A percentile compares a stretch with the other conserved stretches of the same genome.
These are phyloP conservation scores for Synodontis membranacea DNA, from an alignment of 2,113 vertebrate genomes.

Conservation along the genomic window DNA sequence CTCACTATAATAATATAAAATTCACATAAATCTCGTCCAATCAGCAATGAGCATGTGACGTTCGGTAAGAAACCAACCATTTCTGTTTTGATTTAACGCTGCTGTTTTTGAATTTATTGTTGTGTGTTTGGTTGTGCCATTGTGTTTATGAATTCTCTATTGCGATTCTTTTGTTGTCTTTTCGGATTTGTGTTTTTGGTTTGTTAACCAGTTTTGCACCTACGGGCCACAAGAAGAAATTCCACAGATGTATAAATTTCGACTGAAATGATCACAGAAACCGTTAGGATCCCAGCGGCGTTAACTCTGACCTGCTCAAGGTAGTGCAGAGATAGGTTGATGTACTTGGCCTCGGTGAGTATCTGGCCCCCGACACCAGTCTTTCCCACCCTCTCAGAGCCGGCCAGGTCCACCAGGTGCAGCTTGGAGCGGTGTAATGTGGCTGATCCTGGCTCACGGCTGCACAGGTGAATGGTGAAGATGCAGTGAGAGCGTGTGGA, in stretches of 20 bases:
- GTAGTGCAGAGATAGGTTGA: constrained; percentile 93
- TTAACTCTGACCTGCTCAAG: constrained; percentile 85
- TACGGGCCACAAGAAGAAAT: background rate
- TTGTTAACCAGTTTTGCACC: background rate
- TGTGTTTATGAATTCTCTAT: background rate
- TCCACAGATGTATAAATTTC: background rate
- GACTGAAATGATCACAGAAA: background rate
- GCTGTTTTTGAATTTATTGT: background rate
- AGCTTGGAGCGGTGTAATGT: constrained; percentile 84
- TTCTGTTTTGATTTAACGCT: background rate
- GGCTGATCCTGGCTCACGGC: constrained; percentile 87
- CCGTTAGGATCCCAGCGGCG: background rate
- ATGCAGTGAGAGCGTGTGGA: constrained; percentile 97
- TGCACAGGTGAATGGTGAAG: constrained; percentile 91
- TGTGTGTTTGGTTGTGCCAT: background rate
- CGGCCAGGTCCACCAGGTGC: constrained; percentile 94
- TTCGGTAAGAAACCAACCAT: background rate
- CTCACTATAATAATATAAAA: background rate
- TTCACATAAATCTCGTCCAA: background rate
- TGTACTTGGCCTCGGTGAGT: constrained; percentile 95
- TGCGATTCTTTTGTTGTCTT: background rate
- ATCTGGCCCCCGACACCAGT: constrained; percentile 85
- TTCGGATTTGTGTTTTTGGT: background rate
- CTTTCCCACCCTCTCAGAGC: constrained; percentile 92
- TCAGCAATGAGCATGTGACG: no score